Evolutionary conservation across 1,140 invertebrate species (phyloP), one percentile per base, ranked within the genome.

Genomic region (Halesus radiatus): DNA sequence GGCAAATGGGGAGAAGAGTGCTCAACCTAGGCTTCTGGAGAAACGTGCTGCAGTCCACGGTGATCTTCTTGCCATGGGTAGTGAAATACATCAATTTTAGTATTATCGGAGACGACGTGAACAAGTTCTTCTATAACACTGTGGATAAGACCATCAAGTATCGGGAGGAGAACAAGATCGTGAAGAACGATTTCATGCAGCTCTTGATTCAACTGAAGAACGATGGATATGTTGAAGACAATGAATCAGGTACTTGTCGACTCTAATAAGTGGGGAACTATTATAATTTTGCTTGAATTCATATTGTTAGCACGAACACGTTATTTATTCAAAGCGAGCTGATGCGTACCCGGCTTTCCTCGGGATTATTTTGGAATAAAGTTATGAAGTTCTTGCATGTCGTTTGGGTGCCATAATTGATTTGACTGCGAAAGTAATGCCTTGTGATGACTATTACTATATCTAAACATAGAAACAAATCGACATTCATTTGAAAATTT

Each of bases 151-250:
- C 87, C 0, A 84, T 89, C 0, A 84, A 87, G 1, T 86, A 89
- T 83, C 82, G 89, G 0, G 82, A 87, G 18, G 85, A 86, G 1
- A 86, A 87, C 29, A 83, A 82, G 0, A 76, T 88, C 0, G 82
- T 83, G 20, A 83, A 86, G 0, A 87, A 89, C 72, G 89, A 90
- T 80, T 89, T 90, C 52, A 81, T 90, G 10, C 85, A 89, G 72
- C 78, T 87, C 22, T 45, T 90, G 6, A 86, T 90, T 6, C 80
- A 89, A 56, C 60, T 88, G 78, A 84, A 84, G 62, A 81, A 85
- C 50, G 81, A 79, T 6, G 80, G 20, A 10, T 45, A 84, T 8
- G 75, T 85, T 4, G 86, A 85, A 10, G 37, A 45, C 29, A 85
- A 86, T 70, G 64, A 54, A 16, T n/a, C 23, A 50, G 32, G 77